phyloP scores from a whole-genome alignment of 1,140 invertebrate genomes.

The Chrysomallon squamiferum region DNA sequence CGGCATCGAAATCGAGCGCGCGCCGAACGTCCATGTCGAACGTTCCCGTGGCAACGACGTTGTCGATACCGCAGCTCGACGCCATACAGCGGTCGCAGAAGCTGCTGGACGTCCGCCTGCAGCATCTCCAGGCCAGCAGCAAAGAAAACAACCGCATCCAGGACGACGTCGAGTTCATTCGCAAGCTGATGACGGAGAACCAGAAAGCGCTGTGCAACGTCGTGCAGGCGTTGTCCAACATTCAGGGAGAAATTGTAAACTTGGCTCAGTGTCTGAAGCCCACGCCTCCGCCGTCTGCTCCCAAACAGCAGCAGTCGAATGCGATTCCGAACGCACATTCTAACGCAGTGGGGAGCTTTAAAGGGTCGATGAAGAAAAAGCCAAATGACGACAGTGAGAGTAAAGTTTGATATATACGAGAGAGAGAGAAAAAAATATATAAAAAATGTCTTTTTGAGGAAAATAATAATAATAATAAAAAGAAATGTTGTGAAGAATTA shows the following conservation, averaged over 20 bases:
- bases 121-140: constrained; percentile 59
- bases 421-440: too few species aligned
- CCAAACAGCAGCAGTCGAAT: neutral
- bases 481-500: neutral
- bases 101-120: constrained; percentile 59
- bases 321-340: neutral
- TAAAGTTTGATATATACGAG: neutral
- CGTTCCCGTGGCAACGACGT: constrained; percentile 53
- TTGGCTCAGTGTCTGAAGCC: constrained; percentile 54
- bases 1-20: constrained; percentile 18
- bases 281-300: constrained; percentile 12
- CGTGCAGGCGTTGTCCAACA: constrained; percentile 57
- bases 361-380: neutral
- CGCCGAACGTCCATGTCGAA: constrained; percentile 43
- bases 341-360: neutral
- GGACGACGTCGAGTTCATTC: constrained; percentile 61
- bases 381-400: neutral
- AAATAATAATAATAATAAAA: neutral
- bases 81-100: constrained; percentile 61
- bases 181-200: constrained; percentile 60
- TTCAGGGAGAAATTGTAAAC: constrained; percentile 59
- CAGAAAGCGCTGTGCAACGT: constrained; percentile 62
- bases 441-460: neutral
- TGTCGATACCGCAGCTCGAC: constrained; percentile 62
- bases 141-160: constrained; percentile 57